Evolutionary conservation across 2,113 vertebrate species (phyloP), one percentile per base, ranked within the genome.

Genomic region (Microtus richardsoni): DNA sequence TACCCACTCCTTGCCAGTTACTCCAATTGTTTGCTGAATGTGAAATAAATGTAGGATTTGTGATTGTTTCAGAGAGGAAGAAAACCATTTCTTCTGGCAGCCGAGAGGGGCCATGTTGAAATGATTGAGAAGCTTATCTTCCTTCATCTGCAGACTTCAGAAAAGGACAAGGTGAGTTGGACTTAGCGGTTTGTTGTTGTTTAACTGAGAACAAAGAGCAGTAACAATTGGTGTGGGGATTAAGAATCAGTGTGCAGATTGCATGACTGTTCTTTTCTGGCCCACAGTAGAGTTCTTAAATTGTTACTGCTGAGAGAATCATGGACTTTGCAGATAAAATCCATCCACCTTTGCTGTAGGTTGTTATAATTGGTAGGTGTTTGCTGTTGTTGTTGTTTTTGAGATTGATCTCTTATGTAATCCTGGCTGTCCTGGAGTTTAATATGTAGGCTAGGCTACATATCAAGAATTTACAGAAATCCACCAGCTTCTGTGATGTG

Each of bases 61-160:
- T 26, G 14, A 7, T 93, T 93, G 0, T 97, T 98, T 93, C 98
- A 99, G 99, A 98, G 97, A 95, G 99, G 99, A 85, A 99, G 98
- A 97, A 98, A 97, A 73, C 97, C 99, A 11, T 99, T 99, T 98
- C 98, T 99, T 87, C 93, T 99, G 97, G 99, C 98, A 0, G 99
- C 99, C 96, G 98, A 99, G 95, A 98, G 98, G 66, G 99, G 99
- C 33, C 99, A 98, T 44, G 77, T 98, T 87, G 96, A 99, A 80
- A 99, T 99, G 99, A 96, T 99, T 95, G 98, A 99, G 73, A 97
- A 97, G 85, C 97, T 99, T 89, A 99, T 98, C 94, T 77, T 88
- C n/a, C 98, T 99, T 97, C 97, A 99, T 68, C 98, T 99, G 98
- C 98, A 98, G 97, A 99, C 99, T 26, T 98, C 98, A 97, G 98